Evolutionary conservation across 2,113 vertebrate species (phyloP).

Genomic region (Excalfactoria chinensis): DNA sequence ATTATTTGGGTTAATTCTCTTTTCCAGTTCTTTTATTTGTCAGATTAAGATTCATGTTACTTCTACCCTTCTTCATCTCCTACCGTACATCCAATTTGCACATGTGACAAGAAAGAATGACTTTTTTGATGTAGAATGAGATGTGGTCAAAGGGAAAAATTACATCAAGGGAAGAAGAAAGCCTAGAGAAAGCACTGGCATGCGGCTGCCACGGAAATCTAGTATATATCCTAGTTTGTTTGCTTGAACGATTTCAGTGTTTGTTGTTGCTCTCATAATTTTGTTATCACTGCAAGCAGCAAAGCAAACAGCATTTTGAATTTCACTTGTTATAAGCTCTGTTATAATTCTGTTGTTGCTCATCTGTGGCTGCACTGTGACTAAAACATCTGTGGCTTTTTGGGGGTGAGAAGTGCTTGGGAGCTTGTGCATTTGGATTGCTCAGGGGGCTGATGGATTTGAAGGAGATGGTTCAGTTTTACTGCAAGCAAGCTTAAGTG

Average conservation of each 20-base stretch:
- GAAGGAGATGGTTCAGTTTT: not conserved
- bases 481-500: not conserved
- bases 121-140: slow-evolving; percentile 49
- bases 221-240: not conserved
- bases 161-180: slow-evolving; percentile 27
- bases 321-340: slow-evolving; percentile 8
- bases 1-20: slow-evolving; percentile 45
- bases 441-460: not conserved
- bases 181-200: not conserved
- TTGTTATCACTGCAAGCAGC: slow-evolving; percentile 41
- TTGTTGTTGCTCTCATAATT: slow-evolving; percentile 51
- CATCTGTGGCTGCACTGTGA: not conserved
- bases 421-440: not conserved
- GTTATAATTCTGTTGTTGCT: slow-evolving; percentile 7
- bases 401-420: not conserved
- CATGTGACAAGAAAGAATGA: slow-evolving; percentile 8
- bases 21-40: slow-evolving; percentile 12
- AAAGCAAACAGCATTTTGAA: slow-evolving; percentile 30
- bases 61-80: slow-evolving; percentile 1
- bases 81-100: slow-evolving; percentile 37
- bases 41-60: not conserved
- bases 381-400: slow-evolving; percentile 45
- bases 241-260: slow-evolving; percentile 22
- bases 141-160: slow-evolving; percentile 50
- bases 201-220: not conserved